Base-by-base conservation (phyloP, 92 coral and sea anemone species). In the Epizoanthus stellaris region DNA sequence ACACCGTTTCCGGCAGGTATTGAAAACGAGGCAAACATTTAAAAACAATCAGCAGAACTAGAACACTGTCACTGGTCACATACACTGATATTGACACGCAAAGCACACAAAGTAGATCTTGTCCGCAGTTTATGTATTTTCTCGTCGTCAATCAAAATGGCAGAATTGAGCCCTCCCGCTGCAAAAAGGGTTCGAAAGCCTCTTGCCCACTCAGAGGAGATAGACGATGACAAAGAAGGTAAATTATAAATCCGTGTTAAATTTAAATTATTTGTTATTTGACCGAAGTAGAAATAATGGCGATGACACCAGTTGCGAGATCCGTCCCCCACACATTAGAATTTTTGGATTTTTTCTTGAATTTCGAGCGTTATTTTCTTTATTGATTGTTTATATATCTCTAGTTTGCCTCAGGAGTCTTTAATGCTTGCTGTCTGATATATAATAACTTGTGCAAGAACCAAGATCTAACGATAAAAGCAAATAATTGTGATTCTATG, bases 221-320 rank as follows among this genome's bases (percentile, higher is more conserved):
- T 43, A 10, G 83, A 63, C 11, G 83, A 79, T 5, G 83, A 79
- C 23, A 42, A 63, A 79, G 83, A 79, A 79, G 83, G 83, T 79
- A 62, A 5, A 0, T 40, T 63, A 17, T 10, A 40, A 17, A 30
- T n/a, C 21, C 69, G 4, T n/a, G 20, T 12, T 47, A 36, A 17
- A 15, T 15, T 58, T 62, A 25, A 4, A 77, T 77, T 76, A 20
- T 62, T 43, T 62, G 70, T 1, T 4, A 6, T 11, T 17, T 61
- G 57, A 4, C 36, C 30, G 4, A 10, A 38, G 6, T 39, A 39
- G 36, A 13, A 77, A 59, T 6, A 12, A 39, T n/a, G 42, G 7
- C 14, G 15, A 43, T 61, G 58, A 77, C 58, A n/a, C 57, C 66
- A 77, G n/a, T 57, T 19, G 0, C 20, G 42, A 63, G 14, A 17